Conservation (phyloP, 2,888 invertebrate genomes). For the Hypsopygia costalis region DNA sequence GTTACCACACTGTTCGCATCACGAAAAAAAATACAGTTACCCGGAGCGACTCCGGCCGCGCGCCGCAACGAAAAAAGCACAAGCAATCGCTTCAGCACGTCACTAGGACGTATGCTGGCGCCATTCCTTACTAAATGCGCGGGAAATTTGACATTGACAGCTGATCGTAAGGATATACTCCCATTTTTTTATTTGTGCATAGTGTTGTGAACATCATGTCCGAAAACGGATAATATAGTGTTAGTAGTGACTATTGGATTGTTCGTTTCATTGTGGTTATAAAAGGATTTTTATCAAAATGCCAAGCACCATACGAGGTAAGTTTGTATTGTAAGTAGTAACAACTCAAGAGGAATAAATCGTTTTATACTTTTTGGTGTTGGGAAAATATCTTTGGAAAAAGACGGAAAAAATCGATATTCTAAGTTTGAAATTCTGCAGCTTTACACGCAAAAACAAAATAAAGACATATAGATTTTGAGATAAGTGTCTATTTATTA, state of each 20-base stretch:
- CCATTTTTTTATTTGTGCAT: conserved; percentile 24
- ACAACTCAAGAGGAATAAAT: not conserved
- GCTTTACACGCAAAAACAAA: no score
- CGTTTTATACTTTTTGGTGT: conserved; percentile 1
- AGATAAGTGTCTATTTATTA: no score
- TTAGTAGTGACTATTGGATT: conserved; percentile 38
- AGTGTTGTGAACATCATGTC: conserved; percentile 43
- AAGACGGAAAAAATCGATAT: no score
- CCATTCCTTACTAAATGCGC: conserved; percentile 34
- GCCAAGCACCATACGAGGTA: conserved; percentile 78
- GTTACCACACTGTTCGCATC: conserved; percentile 60
- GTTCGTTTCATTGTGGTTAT: conserved; percentile 29
- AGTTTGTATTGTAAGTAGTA: conserved; percentile 28
- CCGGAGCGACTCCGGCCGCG: conserved; percentile 44
- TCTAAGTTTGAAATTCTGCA: no score
- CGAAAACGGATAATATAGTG: conserved; percentile 50
- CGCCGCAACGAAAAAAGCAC: conserved; percentile 69
- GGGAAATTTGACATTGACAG: conserved; percentile 63
- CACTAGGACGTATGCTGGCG: conserved; percentile 61
- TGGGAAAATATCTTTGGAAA: no score
- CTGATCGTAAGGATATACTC: conserved; percentile 34
- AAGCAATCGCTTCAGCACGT: conserved; percentile 55
- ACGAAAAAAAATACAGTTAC: conserved; percentile 77
- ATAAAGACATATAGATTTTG: no score
- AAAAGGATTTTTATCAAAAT: conserved; percentile 60